Evolutionary conservation across 2,888 invertebrate genomes (phyloP), one percentile per base, ranked within the genome.

Genomic region (Mythimna albipuncta): DNA sequence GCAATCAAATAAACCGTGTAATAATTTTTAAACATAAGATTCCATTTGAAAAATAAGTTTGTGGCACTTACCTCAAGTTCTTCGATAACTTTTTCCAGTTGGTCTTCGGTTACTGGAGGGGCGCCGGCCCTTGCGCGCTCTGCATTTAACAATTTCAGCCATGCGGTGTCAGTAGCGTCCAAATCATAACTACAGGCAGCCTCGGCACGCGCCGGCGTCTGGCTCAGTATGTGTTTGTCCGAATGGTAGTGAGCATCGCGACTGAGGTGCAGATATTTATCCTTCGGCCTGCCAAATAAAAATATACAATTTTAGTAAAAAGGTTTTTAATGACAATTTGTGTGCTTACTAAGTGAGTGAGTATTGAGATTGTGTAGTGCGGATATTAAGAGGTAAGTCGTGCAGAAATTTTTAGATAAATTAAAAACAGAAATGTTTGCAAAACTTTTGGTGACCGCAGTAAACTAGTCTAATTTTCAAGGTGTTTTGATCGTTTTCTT

Each of bases 151-250:
- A 98, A 97, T 86, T 97, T 97, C 79, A 99, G 96, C 99, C 99
- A 99, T 61, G 98, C 97, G 77, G 98, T 97, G 94, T 99, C 99
- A 83, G 98, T 97, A 88, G 99, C 99, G 95, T 99, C 99, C 89
- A 99, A 97, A 94, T 99, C 99, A 93, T 99, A 99, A 83, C 98
- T 98, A 95, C 99, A 99, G 38, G 99, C 98, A 86, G 98, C 98
- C 93, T 99, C 99, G 21, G 99, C 98, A 90, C 98, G 97, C 72
- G 98, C 97, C 75, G 99, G 98, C 82, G 98, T 98, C 87, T 97
- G 97, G 80, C 99, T 99, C 87, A 99, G 96, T 90, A 98, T 97
- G 96, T 99, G 99, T 87, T 98, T 97, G 75, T 99, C 99, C 76
- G 98, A 92, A 88, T 97, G 97, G 94, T 98, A 99, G 89, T 98